Base-by-base conservation (phyloP, 2,113 vertebrate species). In the Ceyx melanurus region DNA sequence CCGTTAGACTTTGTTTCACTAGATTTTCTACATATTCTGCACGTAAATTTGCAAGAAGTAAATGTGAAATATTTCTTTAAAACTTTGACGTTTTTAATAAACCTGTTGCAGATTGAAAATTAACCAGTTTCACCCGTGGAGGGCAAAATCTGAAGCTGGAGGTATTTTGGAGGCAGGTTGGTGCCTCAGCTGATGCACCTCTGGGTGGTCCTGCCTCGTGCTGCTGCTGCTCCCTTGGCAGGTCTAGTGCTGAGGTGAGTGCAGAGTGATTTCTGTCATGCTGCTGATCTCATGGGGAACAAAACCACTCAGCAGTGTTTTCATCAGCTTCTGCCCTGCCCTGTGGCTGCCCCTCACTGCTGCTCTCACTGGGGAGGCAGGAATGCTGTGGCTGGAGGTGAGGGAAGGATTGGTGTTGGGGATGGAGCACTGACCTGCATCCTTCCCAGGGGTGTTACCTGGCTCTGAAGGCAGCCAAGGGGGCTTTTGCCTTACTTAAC, bases 251-350 rank as follows among this genome's bases (percentile, higher is more conserved):
- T 43, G 57, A 19, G 22, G 71, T n/a, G 90, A n/a, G 74, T 45
- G 61, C 70, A 71, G 37, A 11, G 16, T 35, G 33, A 56, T 57
- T 85, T 72, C 80, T 77, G 88, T 77, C 31, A 12, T 73, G 68
- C 67, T 66, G 15, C 76, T 90, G 74, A 86, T 85, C 83, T 89
- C 48, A 23, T 86, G 89, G 83, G 89, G 94, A 90, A 66, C 43
- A 48, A 80, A 43, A 43, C 57, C 74, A 72, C 71, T 93, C 43
- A 10, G 25, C 28, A 22, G 46, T 1, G 23, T 5, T 83, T 40
- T 74, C 66, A 74, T 78, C 68, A n/a, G 53, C 58, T 86, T 84
- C 25, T 33, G 78, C 37, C 28, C 84, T 23, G 5, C 77, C 83
- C 83, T 4, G 33, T 88, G 65, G 61, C 86, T 93, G 60, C 43